These are phyloP conservation scores for Heliconius ismenius DNA, from an alignment of 2,888 invertebrate species.

Conservation along the genomic window DNA sequence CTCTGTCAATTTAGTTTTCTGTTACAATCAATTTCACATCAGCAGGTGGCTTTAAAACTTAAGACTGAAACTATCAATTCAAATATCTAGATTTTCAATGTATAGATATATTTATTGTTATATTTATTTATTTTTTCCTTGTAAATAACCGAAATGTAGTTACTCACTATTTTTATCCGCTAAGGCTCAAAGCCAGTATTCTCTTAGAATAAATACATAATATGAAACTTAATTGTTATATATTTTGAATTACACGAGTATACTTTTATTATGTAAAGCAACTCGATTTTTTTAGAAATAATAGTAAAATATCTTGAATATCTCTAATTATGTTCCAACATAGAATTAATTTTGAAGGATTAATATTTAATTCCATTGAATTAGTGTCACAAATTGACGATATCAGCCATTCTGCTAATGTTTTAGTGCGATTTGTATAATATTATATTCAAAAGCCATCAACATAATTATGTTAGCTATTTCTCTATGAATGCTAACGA, in stretches of 20 bases:
- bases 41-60: conserved; percentile 34
- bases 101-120: conserved; percentile 45
- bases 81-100: conserved; percentile 38
- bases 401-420: not conserved
- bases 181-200: conserved; percentile 42
- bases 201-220: conserved; percentile 23
- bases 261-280: conserved; percentile 21
- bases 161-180: conserved; percentile 17
- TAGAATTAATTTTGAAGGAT: not conserved
- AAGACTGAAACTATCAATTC: conserved; percentile 41
- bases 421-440: not conserved
- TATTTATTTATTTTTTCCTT: conserved; percentile 40
- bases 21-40: not conserved
- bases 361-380: not conserved
- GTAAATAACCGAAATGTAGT: conserved; percentile 28
- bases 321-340: not conserved
- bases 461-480: not conserved
- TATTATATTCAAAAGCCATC: not conserved
- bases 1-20: not conserved
- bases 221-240: conserved; percentile 20
- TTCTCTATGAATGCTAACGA: not conserved
- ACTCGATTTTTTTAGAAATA: not conserved
- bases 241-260: not conserved
- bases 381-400: conserved; percentile 3
- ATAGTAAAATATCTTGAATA: not conserved